Conservation (phyloP, 2,888 invertebrate genomes). For the Drosophila birchii region DNA sequence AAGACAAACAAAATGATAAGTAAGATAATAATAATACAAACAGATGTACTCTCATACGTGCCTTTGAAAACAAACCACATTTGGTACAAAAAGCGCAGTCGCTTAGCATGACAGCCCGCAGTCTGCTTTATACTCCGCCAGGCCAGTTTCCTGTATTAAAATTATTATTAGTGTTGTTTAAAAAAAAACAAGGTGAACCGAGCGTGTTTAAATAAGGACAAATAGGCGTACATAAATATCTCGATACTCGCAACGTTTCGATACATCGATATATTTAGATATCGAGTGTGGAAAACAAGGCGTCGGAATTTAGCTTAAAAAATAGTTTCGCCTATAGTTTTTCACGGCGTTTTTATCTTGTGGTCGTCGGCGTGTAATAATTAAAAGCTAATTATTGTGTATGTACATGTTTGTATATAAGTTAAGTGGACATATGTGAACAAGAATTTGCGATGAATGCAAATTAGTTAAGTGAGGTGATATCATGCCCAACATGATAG, state of each 20-base stretch:
- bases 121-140: conserved; percentile 4
- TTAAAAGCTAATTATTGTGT: conserved; percentile 17
- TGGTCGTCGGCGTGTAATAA: conserved; percentile 13
- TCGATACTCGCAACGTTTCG: background rate
- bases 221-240: no score
- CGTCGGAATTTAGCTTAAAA: conserved; percentile 15
- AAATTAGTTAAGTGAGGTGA: background rate
- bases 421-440: background rate
- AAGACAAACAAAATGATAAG: conserved; percentile 60
- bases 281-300: conserved; percentile 11
- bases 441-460: background rate
- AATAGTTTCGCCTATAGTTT: conserved; percentile 20
- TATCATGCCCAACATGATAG: background rate
- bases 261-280: conserved; percentile 12
- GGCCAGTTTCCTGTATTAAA: background rate
- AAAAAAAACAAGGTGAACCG: conserved; percentile 3
- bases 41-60: conserved; percentile 14
- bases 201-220: background rate
- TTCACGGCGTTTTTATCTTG: conserved; percentile 27
- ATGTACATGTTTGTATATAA: conserved; percentile 19
- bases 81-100: conserved; percentile 28
- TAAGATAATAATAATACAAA: conserved; percentile 63
- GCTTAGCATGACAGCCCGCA: conserved; percentile 4
- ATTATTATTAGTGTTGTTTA: no score
- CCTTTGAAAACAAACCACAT: conserved; percentile 1